phyloP scores from a whole-genome alignment of 1,140 invertebrate species.

The Drosophila varians region DNA sequence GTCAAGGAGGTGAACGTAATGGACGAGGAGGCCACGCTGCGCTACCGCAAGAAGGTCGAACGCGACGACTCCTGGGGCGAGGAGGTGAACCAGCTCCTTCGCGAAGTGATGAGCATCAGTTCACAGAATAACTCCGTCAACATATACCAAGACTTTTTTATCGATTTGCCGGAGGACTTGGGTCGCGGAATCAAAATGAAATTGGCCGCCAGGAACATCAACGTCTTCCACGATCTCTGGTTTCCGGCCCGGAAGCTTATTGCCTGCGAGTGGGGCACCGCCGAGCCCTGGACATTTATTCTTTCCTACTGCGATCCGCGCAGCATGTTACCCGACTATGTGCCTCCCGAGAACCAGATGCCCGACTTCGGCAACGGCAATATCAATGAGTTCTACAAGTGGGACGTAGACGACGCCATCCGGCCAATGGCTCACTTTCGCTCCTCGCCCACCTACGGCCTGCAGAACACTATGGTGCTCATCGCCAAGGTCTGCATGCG shows the following conservation, averaged over 20 bases:
- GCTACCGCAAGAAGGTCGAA: constrained; percentile 95
- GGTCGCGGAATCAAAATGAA: constrained; percentile 51
- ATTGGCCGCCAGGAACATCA: constrained; percentile 45
- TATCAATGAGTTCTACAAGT: constrained; percentile 87
- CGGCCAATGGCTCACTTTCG: constrained; percentile 89
- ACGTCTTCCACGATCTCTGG: constrained; percentile 67
- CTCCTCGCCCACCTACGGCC: constrained; percentile 73
- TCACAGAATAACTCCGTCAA: constrained; percentile 95
- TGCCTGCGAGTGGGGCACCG: constrained; percentile 92
- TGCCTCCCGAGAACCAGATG: constrained; percentile 12
- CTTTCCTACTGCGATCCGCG: constrained; percentile 87
- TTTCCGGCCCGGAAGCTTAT: constrained; percentile 87
- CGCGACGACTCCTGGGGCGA: constrained; percentile 92
- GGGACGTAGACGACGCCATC: constrained; percentile 95
- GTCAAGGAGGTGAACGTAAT: constrained; percentile 94
- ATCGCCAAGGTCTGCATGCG: constrained; percentile 93
- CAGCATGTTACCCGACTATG: background rate
- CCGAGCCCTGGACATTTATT: constrained; percentile 88
- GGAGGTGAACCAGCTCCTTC: constrained; percentile 62
- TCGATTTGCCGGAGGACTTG: constrained; percentile 83
- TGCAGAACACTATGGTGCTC: constrained; percentile 85
- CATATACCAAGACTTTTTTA: constrained; percentile 94
- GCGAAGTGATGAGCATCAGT: constrained; percentile 84
- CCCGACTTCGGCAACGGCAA: constrained; percentile 83
- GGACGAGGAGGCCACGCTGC: constrained; percentile 92